Base-by-base conservation (phyloP, 1,140 invertebrate species). In the honey bee (Apis mellifera) region DNA sequence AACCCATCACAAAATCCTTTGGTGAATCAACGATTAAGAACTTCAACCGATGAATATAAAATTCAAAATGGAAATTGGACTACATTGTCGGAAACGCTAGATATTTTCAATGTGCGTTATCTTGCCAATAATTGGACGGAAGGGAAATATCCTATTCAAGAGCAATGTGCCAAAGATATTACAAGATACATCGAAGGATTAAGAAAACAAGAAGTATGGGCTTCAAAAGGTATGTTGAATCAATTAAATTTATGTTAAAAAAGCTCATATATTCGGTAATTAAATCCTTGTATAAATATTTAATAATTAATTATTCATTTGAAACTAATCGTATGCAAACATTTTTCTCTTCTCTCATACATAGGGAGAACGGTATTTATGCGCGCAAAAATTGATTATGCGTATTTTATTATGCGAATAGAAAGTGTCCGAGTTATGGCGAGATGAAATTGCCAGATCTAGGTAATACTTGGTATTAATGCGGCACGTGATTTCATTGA, bases 201-300 rank as follows among this genome's bases (percentile, higher is more conserved):
- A 17, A 92, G 91, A 42, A 94, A 94, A n/a, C 94, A 95, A 64
- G 94, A 95, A 76, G 92, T 95, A 60, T 97, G 97, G 97, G 96
- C 97, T 2, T 91, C 97, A 9, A 97, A 97, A 94, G 96, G 96
- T 97, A 94, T 95, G 95, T 95, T 52, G 15, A 79, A 82, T 52
- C 9, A 23, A n/a, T 9, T 8, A 23, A 17, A 52, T 17, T 52
- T 17, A 9, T 69, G 3, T 1, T 13, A 9, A 52, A 69, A 69
- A 9, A 2, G 0, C 1, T 50, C 2, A 15, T 50, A 2, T 13
- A 0, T 19, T 26, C 50, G 42, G 23, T 54, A 71, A 17, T 57
- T 42, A 12, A 5, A 50, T 21, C 7, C 26, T 42, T 42, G 9
- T 71, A 26, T 8, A 59, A 65, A 71, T 71, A 8, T 52, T 64